Base-by-base conservation (phyloP, 2,888 invertebrate genomes). In the Drosophila falleni region DNA sequence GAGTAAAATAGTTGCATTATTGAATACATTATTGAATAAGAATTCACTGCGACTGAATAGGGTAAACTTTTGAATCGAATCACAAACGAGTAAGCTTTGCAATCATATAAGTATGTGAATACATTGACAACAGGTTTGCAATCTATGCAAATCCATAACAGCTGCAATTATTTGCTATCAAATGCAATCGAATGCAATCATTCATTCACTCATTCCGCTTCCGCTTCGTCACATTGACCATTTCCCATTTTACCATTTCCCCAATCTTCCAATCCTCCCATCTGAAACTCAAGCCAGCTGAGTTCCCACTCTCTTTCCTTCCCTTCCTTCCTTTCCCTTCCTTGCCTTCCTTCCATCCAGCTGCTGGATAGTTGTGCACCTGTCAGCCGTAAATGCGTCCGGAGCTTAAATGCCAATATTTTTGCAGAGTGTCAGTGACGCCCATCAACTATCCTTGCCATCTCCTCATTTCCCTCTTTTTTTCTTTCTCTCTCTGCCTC, bases 391-490 rank as follows among this genome's bases (percentile, higher is more conserved):
- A 82, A 85, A 83, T 71, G 80, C 76, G 81, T 82, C 71, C 75
- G 78, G 67, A 72, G 78, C 86, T 86, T 86, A 81, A 83, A 83
- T 80, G 86, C 61, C 75, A 81, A 83, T 81, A 81, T 81, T 81
- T 83, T 82, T 78, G 71, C 71, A 68, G 78, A 74, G 71, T 81
- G 80, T 65, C 81, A 77, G 71, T 55, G 55, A 65, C 69, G 81
- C 53, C 78, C 76, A 76, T 81, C 78, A 81, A 73, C 81, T 68
- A 72, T 67, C 66, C 5, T 15, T 35, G 42, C 42, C 42, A 2
- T 5, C 41, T 5, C 41, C 6, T 33, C 15, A 1, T 23, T 3
- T 23, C 23, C 23, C 23, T 23, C 23, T 23, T 23, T 23, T 4
- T 29, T 5, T 29, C 1, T 29, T 19, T 29, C 29, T 5, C 5